phyloP scores from a whole-genome alignment of 2,113 vertebrate species.

The Leptobrachium leishanense region DNA sequence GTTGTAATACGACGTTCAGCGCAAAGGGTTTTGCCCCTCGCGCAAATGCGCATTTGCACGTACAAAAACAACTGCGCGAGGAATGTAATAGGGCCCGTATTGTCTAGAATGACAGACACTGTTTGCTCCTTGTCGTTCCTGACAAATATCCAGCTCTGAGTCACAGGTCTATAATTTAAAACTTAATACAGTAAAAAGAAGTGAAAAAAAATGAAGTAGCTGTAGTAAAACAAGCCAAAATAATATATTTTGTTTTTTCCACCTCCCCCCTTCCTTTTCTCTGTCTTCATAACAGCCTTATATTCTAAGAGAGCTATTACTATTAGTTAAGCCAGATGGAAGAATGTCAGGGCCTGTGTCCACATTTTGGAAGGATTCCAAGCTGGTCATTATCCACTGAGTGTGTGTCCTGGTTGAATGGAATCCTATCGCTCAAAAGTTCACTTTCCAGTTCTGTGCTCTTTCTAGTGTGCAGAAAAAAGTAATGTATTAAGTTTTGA shows the following conservation, averaged over 20 bases:
- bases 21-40: too few species aligned
- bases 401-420: conserved; percentile 49
- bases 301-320: conserved; percentile 46
- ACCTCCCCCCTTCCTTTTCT: conserved; percentile 51
- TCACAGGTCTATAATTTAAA: conserved; percentile 77
- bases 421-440: conserved; percentile 52
- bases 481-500: conserved; percentile 47
- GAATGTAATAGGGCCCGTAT: too few species aligned
- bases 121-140: conserved; percentile 83
- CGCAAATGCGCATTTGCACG: too few species aligned
- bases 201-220: conserved; percentile 57
- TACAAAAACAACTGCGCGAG: too few species aligned
- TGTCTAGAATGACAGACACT: conserved; percentile 64
- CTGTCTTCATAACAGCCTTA: conserved; percentile 32
- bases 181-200: conserved; percentile 78
- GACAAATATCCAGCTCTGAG: conserved; percentile 81
- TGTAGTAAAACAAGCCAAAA: neutral
- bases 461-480: conserved; percentile 22
- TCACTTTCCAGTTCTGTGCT: conserved; percentile 38
- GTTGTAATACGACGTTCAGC: too few species aligned
- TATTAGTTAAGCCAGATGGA: conserved; percentile 47
- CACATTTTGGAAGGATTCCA: conserved; percentile 52
- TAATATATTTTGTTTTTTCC: conserved; percentile 29
- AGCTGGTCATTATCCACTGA: conserved; percentile 52
- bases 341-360: conserved; percentile 50